Evolutionary conservation across 2,888 invertebrate genomes (phyloP), one percentile per base, ranked within the genome.

Genomic region (Meteorus colon): DNA sequence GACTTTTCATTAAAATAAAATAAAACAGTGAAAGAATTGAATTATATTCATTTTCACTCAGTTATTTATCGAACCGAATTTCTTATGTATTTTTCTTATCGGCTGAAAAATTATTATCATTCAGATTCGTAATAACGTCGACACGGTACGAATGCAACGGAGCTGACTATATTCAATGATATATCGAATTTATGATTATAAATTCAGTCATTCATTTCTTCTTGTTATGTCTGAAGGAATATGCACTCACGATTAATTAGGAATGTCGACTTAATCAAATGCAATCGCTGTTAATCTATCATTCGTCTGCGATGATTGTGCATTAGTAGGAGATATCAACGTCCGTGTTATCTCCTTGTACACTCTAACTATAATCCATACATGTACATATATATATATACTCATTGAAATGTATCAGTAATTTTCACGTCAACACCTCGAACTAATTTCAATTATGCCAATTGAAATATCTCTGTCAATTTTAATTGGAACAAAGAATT

Each of bases 181-280:
- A n/a, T 16, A 48, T 48, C 1, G 48, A 48, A 48, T 48, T 48
- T 48, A 48, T n/a, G 14, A 4, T 48, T 16, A n/a, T 16, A 16
- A 16, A 14, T 1, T 0, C 48, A 48, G 10, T 14, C n/a, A 63
- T 48, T 24, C 59, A 60, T 71, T 70, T 31, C 29, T 16, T 16
- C 14, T 66, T 8, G 29, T 24, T 73, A 73, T 73, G 1, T 16
- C 14, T 37, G 51, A 73, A 29, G 37, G 51, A 55, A 73, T 66
- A 73, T 55, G 41, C n/a, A 19, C 55, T 27, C 31, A 16, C 59
- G 37, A 55, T 66, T 66, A 73, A 73, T 73, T 66, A 16, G 59
- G 48, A 73, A 41, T 73, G 66, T 73, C 66, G 16, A 51, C 73
- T 19, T 59, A 66, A 74, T 74, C 67, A 67, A 74, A 74, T 66